Conservation (phyloP, 2,797 vertebrate species). For the Hippoglossus hippoglossus region DNA sequence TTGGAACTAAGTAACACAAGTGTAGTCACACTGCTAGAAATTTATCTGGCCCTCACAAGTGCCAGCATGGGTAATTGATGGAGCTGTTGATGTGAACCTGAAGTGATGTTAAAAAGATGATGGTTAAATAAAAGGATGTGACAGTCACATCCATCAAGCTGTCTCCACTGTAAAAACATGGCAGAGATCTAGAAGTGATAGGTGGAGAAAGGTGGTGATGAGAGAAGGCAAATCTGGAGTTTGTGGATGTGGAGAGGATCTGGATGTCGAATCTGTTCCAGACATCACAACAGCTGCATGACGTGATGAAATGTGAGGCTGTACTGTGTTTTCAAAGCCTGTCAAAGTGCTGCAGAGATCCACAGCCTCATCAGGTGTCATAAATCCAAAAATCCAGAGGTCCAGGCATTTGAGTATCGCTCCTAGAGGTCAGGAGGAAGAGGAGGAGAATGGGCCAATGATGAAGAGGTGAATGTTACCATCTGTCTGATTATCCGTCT, state of each 20-base stretch:
- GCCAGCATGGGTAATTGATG: constrained; percentile 36
- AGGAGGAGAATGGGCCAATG: constrained; percentile 42
- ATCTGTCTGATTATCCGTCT: constrained; percentile 49
- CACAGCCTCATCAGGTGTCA: constrained; percentile 32
- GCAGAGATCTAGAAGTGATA: constrained; percentile 29
- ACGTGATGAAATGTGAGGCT: constrained; percentile 15
- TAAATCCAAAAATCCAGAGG: constrained; percentile 50
- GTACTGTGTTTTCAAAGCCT: constrained; percentile 32
- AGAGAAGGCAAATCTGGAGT: constrained; percentile 33
- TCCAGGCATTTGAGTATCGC: constrained; percentile 37
- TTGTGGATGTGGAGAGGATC: constrained; percentile 36
- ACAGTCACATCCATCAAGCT: constrained; percentile 34
- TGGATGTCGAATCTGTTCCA: constrained; percentile 12
- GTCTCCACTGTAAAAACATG: constrained; percentile 37
- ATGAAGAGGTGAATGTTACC: constrained; percentile 46
- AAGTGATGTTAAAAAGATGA: constrained; percentile 37
- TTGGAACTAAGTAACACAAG: constrained; percentile 43
- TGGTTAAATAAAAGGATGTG: constrained; percentile 11
- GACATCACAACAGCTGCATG: constrained; percentile 12
- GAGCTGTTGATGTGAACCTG: constrained; percentile 45
- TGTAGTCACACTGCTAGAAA: constrained; percentile 27
- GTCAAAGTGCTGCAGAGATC: constrained; percentile 43
- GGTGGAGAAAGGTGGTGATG: constrained; percentile 27
- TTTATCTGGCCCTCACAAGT: constrained; percentile 30
- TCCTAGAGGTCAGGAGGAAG: constrained; percentile 41